Evolutionary conservation across 2,888 invertebrate species (phyloP), one percentile per base, ranked within the genome.

Genomic region (Linnaemya vulpina): DNA sequence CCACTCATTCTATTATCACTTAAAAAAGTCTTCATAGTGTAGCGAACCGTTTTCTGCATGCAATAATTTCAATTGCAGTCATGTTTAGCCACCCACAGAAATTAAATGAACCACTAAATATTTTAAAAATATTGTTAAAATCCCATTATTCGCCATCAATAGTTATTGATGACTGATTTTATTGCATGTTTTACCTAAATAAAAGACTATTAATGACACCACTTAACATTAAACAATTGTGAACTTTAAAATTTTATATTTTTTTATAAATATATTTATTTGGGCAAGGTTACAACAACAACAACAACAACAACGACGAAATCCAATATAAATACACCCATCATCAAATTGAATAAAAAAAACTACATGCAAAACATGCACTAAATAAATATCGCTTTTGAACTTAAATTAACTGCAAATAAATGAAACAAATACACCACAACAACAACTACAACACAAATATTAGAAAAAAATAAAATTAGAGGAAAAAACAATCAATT

Each of bases 381-480:
- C 68, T 74, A 74, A 83, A 83, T 83, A 74, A 83, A 83, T 78
- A 71, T 11, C 43, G 53, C 25, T 62, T 58, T 78, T 43, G 30
- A 62, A 70, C 60, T 71, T 53, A 83, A 83, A 78, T 83, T 78
- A 78, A 70, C 77, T 67, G 30, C 74, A 53, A 65, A 74, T 51
- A 74, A 38, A 40, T 11, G 7, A 63, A 5, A 63, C 2, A n/a
- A 11, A 20, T 15, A 22, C 0, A n/a, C 15, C 20, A 25, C 55
- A 17, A 20, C 4, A 20, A 51, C 15, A 49, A 35, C n/a, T 15
- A 49, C 4, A 17, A 40, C 10, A 40, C 11, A 15, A 55, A 40
- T 40, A 40, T 35, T 13, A n/a, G n/a, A n/a, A n/a, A 46, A 46
- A 49, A 51, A 63, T 22, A 63, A 62, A 83, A 68, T 46, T n/a